Base-by-base conservation (phyloP, 2,888 invertebrate genomes). In the Amphipyra berbera region DNA sequence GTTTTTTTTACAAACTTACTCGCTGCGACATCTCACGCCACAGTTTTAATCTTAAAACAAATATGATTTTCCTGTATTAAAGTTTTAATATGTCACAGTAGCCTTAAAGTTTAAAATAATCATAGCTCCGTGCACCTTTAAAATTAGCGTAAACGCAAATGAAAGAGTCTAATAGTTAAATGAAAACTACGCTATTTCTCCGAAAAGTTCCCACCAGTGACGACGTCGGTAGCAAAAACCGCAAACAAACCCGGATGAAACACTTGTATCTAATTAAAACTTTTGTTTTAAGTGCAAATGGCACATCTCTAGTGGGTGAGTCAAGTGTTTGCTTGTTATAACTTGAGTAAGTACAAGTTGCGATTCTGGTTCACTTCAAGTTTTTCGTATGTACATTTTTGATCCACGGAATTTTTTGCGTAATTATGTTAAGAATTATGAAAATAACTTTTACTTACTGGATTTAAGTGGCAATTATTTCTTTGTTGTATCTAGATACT, bases 241-340 rank as follows among this genome's bases (percentile, higher is more conserved):
- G 60, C 73, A 76, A 73, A 69, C 73, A 60, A 68, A 71, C 68
- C 58, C 62, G 52, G 59, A 45, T 76, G 52, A 48, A 73, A 74
- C 76, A 75, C 62, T 82, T 78, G 76, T 76, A 76, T 80, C 79
- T 87, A 85, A 87, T 88, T 88, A 87, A 86, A 87, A 87, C 79
- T 87, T 86, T 82, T 80, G 76, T 82, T 82, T 79, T 69, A 82
- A 85, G 81, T 81, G 81, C 76, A 82, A 82, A 79, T 82, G 82
- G 76, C 79, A 83, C 79, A 84, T 78, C 78, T 73, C 73, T 77
- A 77, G 80, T 82, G 79, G 65, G 68, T 67, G 54, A 80, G 73
- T 73, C 76, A 80, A 85, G 79, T 82, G 79, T 82, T 82, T 81
- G 81, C 82, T 87, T 85, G 84, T 88, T 87, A 84, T 82, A 80